These are phyloP conservation scores for Rhinichthys osculus DNA, from an alignment of 2,797 vertebrate species.

Conservation along the genomic window DNA sequence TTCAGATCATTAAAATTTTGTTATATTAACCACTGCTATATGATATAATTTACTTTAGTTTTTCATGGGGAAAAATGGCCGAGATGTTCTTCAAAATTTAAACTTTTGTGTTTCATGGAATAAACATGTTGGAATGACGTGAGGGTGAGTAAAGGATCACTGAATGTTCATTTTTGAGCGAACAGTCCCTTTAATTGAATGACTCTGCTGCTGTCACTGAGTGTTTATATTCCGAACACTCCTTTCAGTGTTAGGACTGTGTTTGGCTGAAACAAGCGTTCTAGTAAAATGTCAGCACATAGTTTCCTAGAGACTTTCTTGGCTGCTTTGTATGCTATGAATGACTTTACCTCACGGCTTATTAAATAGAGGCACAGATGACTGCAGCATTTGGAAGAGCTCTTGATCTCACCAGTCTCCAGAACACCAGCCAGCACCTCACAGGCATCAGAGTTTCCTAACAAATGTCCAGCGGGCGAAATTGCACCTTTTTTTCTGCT, in stretches of 20 bases:
- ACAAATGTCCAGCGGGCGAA: slow-evolving; percentile 33
- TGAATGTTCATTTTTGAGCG: not conserved
- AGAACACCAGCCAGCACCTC: slow-evolving; percentile 27
- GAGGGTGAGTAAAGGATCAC: not conserved
- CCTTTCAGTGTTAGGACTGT: slow-evolving; percentile 37
- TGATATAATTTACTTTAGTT: not conserved
- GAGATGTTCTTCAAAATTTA: not conserved
- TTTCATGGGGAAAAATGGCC: not conserved
- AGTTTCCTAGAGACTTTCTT: slow-evolving; percentile 54
- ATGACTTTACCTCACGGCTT: slow-evolving; percentile 54
- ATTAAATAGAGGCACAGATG: slow-evolving; percentile 49
- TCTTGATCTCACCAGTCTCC: slow-evolving; percentile 51
- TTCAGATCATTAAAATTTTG: not conserved
- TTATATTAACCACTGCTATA: not conserved
- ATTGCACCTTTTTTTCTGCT: slow-evolving; percentile 33
- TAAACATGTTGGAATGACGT: not conserved
- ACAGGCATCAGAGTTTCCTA: slow-evolving; percentile 58
- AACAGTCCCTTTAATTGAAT: slow-evolving; percentile 26
- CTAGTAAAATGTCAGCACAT: slow-evolving; percentile 46
- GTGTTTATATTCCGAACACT: slow-evolving; percentile 36
- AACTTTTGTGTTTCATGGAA: not conserved
- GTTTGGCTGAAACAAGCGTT: slow-evolving; percentile 32
- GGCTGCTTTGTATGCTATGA: slow-evolving; percentile 38
- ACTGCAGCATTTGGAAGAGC: slow-evolving; percentile 48
- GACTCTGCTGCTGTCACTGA: slow-evolving; percentile 23